A percentile compares a stretch with the other conserved stretches of the same genome.
phyloP scores from a whole-genome alignment of 1,140 invertebrate genomes.

The Cataglyphis hispanica region DNA sequence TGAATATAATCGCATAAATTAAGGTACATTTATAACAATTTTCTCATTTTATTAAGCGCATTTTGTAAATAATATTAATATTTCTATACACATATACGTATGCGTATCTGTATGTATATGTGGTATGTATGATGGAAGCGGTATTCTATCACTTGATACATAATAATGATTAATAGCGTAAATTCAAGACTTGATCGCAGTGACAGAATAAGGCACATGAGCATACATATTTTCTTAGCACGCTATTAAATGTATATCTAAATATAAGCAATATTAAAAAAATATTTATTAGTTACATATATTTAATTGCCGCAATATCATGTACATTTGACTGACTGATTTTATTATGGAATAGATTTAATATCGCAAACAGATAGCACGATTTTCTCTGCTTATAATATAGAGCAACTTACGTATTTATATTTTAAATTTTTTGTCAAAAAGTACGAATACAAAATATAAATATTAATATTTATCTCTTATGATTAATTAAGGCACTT shows the following conservation, averaged over 20 bases:
- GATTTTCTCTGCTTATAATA: not conserved
- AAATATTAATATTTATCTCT: slow-evolving; percentile 28
- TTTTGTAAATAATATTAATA: slow-evolving; percentile 37
- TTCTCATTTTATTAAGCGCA: slow-evolving; percentile 31
- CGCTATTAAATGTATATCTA: slow-evolving; percentile 7
- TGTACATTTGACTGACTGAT: slow-evolving; percentile 6
- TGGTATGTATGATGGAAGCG: too few relatives aligned
- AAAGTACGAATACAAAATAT: slow-evolving; percentile 60
- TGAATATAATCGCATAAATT: slow-evolving; percentile 42
- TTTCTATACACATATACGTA: too few relatives aligned
- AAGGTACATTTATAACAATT: slow-evolving; percentile 41
- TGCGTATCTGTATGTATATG: too few relatives aligned
- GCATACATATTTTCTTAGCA: slow-evolving; percentile 26
- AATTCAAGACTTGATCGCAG: slow-evolving; percentile 12
- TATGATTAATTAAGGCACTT: slow-evolving; percentile 68
- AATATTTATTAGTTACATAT: slow-evolving; percentile 52
- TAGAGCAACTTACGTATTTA: slow-evolving; percentile 6
- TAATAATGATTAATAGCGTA: not conserved
- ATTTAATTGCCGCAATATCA: not conserved
- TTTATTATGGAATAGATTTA: not conserved
- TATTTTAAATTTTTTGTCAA: slow-evolving; percentile 52
- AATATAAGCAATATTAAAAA: slow-evolving; percentile 42
- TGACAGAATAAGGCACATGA: slow-evolving; percentile 43
- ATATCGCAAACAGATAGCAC: slow-evolving; percentile 32
- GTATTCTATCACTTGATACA: not conserved